Evolutionary conservation across 2,113 vertebrate species (phyloP).

Genomic region (Rafetus swinhoei): DNA sequence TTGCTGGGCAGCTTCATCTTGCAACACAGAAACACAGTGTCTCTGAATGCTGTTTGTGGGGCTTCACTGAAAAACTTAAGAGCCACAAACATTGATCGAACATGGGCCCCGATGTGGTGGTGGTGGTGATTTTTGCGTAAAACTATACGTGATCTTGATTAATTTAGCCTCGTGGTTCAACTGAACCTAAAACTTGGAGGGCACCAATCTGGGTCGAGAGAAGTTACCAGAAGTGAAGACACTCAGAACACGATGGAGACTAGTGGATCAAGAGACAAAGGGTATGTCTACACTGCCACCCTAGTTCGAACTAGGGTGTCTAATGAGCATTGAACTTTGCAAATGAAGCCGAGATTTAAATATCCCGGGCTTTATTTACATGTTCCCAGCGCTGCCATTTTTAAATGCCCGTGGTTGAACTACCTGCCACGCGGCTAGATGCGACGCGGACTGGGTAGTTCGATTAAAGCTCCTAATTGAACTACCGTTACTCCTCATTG

Average conservation of each 20-base stretch:
- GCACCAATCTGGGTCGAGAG: neutral
- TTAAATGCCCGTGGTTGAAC: too few relatives aligned
- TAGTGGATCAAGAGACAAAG: neutral
- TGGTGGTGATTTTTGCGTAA: neutral
- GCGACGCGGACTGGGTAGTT: too few relatives aligned
- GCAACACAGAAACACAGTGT: neutral
- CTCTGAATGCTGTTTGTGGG: neutral
- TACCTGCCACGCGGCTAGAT: too few relatives aligned
- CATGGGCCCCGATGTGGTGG: neutral
- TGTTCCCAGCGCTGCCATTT: too few relatives aligned
- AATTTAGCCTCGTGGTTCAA: neutral
- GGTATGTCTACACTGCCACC: too few relatives aligned
- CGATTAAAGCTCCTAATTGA: too few relatives aligned
- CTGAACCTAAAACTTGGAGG: neutral
- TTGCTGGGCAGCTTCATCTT: neutral
- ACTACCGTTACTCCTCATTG: too few relatives aligned
- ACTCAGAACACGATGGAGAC: neutral
- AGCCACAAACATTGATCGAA: neutral
- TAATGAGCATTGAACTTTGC: too few relatives aligned
- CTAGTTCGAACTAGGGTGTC: too few relatives aligned
- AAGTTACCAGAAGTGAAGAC: neutral
- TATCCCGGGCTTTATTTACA: too few relatives aligned
- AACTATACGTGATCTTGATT: neutral
- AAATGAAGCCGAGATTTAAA: too few relatives aligned
- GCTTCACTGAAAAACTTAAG: neutral